phyloP scores from a whole-genome alignment of 2,888 invertebrate genomes.

The Lingula anatina region DNA sequence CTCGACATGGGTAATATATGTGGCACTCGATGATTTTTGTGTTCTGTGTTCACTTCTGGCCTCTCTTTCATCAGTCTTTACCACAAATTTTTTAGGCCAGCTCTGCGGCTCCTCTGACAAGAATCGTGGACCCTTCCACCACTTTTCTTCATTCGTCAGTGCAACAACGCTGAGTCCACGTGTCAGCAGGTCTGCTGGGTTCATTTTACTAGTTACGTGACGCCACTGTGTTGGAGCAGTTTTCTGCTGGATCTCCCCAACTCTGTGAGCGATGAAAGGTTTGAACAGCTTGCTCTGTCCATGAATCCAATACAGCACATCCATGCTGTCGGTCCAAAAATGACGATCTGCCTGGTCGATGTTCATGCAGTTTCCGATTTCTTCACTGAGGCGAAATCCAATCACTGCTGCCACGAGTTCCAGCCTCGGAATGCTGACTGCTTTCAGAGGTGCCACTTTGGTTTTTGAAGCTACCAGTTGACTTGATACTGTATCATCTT shows the following conservation, averaged over 20 bases:
- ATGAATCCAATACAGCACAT: constrained; percentile 4
- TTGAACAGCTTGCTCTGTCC: constrained; percentile 1
- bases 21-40: too few relatives aligned
- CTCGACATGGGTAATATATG: neutral
- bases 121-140: constrained; percentile 1
- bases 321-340: constrained; percentile 4
- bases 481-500: neutral
- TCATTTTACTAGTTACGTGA: constrained; percentile 4
- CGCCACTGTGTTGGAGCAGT: too few relatives aligned
- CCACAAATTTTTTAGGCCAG: neutral
- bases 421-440: too few relatives aligned
- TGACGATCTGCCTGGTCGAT: constrained; percentile 2
- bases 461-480: neutral
- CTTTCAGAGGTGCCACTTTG: constrained; percentile 2
- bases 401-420: too few relatives aligned
- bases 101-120: neutral
- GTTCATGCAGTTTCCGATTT: too few relatives aligned
- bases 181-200: constrained; percentile 3
- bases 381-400: too few relatives aligned
- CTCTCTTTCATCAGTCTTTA: too few relatives aligned
- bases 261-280: constrained; percentile 7
- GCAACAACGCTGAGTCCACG: too few relatives aligned
- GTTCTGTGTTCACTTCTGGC: too few relatives aligned
- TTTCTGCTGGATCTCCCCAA: constrained; percentile 6
- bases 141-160: neutral